Evolutionary conservation across 92 coral and sea anemone species (phyloP).

Genomic region (Isaurus tuberculatus): DNA sequence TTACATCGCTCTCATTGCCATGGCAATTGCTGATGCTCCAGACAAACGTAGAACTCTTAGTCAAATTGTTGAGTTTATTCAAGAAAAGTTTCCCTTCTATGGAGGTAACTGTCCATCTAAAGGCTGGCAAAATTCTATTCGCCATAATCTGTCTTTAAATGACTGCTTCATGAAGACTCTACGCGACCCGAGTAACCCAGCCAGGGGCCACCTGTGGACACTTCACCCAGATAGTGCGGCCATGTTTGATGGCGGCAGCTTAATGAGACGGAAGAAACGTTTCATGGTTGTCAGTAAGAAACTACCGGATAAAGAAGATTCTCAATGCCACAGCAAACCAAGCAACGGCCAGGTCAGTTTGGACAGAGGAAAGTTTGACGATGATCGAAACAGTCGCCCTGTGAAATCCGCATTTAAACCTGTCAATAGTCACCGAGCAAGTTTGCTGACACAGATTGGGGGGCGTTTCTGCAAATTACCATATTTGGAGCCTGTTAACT

Average conservation of each 20-base stretch:
- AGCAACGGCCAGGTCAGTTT: not conserved
- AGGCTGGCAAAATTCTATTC: conserved; percentile 94
- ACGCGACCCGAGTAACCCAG: conserved; percentile 72
- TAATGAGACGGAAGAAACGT: conserved; percentile 84
- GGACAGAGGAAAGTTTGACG: not conserved
- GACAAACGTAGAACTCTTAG: conserved; percentile 76
- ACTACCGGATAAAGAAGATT: not conserved
- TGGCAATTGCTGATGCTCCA: conserved; percentile 85
- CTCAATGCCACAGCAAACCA: not conserved
- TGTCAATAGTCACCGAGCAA: not conserved
- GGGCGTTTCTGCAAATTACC: not conserved
- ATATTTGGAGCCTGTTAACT: not conserved
- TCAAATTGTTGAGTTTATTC: conserved; percentile 81
- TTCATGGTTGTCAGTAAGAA: conserved; percentile 46
- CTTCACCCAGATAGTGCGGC: conserved; percentile 76
- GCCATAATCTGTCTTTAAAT: conserved; percentile 93
- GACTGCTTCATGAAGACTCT: conserved; percentile 92
- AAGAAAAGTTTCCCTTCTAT: conserved; percentile 74
- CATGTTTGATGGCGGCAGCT: conserved; percentile 96
- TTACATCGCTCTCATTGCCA: conserved; percentile 86
- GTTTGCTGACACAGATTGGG: not conserved
- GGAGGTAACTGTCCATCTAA: conserved; percentile 70
- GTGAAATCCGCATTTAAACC: conserved; percentile 17
- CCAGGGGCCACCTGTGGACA: conserved; percentile 90
- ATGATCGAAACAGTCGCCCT: not conserved